Percentiles rank a stretch among this genome's conserved stretches.
Conservation (phyloP, 2,888 invertebrate species). For the Tetanocera ferruginea region DNA sequence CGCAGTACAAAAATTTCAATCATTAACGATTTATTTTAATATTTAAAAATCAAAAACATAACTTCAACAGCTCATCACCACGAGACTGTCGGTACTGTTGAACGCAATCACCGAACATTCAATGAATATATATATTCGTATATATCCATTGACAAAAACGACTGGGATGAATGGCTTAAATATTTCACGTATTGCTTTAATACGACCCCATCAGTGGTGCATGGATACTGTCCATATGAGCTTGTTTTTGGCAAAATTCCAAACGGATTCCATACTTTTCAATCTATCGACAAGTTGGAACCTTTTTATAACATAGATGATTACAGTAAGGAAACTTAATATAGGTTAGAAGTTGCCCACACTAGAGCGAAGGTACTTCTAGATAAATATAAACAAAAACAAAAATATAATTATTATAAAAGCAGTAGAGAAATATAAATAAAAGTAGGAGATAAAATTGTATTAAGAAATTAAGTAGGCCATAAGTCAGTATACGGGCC, state of each 20-base stretch:
- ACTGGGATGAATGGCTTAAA: no score
- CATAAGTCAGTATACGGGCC: no score
- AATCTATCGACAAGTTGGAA: slow-evolving; percentile 9
- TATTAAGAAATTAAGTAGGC: slow-evolving; percentile 27
- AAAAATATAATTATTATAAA: slow-evolving; percentile 16
- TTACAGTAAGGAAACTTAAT: slow-evolving; percentile 35
- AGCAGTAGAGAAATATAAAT: slow-evolving; percentile 15
- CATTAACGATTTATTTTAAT: no score
- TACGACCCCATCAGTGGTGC: slow-evolving; percentile 19
- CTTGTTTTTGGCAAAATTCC: slow-evolving; percentile 29
- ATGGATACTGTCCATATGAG: slow-evolving; percentile 33
- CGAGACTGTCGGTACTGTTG: slow-evolving; percentile 46
- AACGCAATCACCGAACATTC: slow-evolving; percentile 48
- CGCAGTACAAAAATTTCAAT: no score
- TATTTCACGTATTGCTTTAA: no score
- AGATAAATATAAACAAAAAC: slow-evolving; percentile 26
- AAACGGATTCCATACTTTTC: background rate
- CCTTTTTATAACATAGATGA: slow-evolving; percentile 38
- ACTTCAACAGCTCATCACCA: slow-evolving; percentile 46
- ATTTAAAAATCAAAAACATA: no score
- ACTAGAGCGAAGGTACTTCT: slow-evolving; percentile 32
- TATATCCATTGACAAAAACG: no score
- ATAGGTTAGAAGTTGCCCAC: slow-evolving; percentile 28
- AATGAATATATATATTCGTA: slow-evolving; percentile 48
- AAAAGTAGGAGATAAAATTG: slow-evolving; percentile 20